Percentiles rank a stretch among this genome's conserved stretches.
phyloP scores from a whole-genome alignment of 2,888 invertebrate species.

The Ectemnius lituratus region DNA sequence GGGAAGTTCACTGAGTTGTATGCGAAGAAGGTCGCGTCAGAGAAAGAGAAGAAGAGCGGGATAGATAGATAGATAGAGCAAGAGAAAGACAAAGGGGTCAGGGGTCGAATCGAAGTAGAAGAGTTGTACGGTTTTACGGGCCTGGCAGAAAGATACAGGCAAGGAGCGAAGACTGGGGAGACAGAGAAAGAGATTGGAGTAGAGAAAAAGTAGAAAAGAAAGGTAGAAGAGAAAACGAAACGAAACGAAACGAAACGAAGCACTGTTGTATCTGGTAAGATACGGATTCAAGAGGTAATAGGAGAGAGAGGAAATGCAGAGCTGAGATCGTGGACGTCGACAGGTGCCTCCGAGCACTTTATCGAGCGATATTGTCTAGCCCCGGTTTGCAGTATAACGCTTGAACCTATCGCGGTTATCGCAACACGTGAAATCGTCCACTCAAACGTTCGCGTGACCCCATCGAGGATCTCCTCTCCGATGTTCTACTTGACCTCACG shows the following conservation, averaged over 20 bases:
- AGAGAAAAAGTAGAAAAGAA: conserved; percentile 7
- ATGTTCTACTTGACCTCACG: conserved; percentile 39
- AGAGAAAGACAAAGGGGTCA: conserved; percentile 4
- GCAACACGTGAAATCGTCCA: conserved; percentile 51
- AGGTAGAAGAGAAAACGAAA: conserved; percentile 14
- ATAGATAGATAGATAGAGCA: neutral
- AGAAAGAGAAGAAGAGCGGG: conserved; percentile 17
- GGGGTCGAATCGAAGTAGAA: too few species aligned
- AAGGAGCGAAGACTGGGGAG: neutral
- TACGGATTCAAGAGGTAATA: conserved; percentile 37
- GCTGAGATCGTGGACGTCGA: conserved; percentile 52
- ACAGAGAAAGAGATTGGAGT: conserved; percentile 22
- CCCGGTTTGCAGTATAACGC: neutral
- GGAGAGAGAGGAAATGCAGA: conserved; percentile 40
- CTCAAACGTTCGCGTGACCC: conserved; percentile 49
- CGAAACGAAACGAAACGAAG: conserved; percentile 27
- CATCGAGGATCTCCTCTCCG: conserved; percentile 40
- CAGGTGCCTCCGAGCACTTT: conserved; percentile 42
- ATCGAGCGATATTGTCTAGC: conserved; percentile 41
- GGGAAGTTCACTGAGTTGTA: conserved; percentile 4
- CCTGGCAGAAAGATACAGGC: too few species aligned
- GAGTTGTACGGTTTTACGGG: too few species aligned
- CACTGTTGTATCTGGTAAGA: conserved; percentile 46
- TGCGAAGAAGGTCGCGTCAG: too few species aligned
- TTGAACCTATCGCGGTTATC: conserved; percentile 47